phyloP scores from a whole-genome alignment of 2,888 invertebrate species.

The Xiphydria camelus region DNA sequence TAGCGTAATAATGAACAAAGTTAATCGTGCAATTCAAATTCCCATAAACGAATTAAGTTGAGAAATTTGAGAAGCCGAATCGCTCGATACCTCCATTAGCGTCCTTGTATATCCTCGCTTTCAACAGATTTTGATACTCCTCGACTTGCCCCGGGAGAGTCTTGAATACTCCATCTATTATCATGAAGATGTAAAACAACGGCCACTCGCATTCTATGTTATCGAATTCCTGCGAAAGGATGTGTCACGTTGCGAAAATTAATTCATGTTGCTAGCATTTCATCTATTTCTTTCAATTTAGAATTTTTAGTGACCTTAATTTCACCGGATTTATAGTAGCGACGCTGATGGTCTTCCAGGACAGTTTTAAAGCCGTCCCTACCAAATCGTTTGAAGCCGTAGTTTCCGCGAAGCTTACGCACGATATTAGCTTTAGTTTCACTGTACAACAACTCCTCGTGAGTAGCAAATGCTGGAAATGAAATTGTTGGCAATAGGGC shows the following conservation, averaged over 20 bases:
- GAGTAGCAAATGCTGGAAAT: conserved; percentile 97
- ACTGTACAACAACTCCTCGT: conserved; percentile 86
- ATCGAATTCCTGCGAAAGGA: conserved; percentile 75
- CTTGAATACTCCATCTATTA: conserved; percentile 93
- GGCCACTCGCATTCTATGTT: conserved; percentile 98
- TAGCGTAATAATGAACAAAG: conserved; percentile 41
- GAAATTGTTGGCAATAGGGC: conserved; percentile 91
- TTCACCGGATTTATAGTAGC: conserved; percentile 88
- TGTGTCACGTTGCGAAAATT: conserved; percentile 1
- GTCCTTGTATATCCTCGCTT: conserved; percentile 80
- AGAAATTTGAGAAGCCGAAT: conserved; percentile 6
- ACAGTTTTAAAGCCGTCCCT: conserved; percentile 93
- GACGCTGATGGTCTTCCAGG: conserved; percentile 77
- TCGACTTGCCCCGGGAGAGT: conserved; percentile 87
- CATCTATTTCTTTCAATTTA: too few relatives aligned
- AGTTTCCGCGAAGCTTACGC: conserved; percentile 79
- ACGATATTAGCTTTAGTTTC: conserved; percentile 85
- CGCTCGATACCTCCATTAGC: conserved; percentile 77
- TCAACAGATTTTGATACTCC: conserved; percentile 84
- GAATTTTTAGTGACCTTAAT: conserved; percentile 73
- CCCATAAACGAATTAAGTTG: conserved; percentile 3
- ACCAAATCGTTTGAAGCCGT: conserved; percentile 92
- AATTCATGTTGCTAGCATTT: too few relatives aligned
- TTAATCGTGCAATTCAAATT: conserved; percentile 1
- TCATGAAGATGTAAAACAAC: conserved; percentile 91